Evolutionary conservation across 2,797 vertebrate species (phyloP).

Genomic region (Acipenser ruthenus): DNA sequence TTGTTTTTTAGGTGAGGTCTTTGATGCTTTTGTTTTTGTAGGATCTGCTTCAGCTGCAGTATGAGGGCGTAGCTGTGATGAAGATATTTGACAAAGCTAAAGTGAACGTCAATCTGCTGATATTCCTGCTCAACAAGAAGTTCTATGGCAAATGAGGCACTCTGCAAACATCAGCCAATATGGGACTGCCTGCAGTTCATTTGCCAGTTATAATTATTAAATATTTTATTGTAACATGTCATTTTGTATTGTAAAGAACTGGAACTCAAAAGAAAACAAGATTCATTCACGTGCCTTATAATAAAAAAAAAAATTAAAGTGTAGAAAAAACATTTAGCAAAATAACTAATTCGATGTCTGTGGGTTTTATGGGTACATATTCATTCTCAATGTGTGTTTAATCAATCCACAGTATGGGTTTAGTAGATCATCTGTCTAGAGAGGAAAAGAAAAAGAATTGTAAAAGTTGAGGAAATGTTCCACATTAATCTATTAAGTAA

Average conservation of each 20-base stretch:
- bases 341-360: too few species aligned
- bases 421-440: too few species aligned
- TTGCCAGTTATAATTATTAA: neutral
- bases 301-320: constrained; percentile 18
- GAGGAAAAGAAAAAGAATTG: too few species aligned
- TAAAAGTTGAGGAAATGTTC: too few species aligned
- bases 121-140: constrained; percentile 95
- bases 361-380: too few species aligned
- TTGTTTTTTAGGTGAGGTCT: neutral
- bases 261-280: neutral
- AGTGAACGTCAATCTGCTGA: constrained; percentile 93
- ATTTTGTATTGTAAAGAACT: constrained; percentile 5
- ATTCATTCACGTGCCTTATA: constrained; percentile 40
- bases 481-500: too few species aligned
- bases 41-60: constrained; percentile 96
- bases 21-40: constrained; percentile 33
- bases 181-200: neutral
- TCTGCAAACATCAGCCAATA: neutral
- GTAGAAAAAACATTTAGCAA: constrained; percentile 12
- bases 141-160: constrained; percentile 86
- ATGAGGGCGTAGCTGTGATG: constrained; percentile 95
- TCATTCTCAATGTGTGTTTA: too few species aligned
- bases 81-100: constrained; percentile 98
- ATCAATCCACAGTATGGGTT: too few species aligned
- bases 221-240: constrained; percentile 6